These are phyloP conservation scores for Drosophila nigromelanica DNA, from an alignment of 1,140 invertebrate species.

Conservation along the genomic window DNA sequence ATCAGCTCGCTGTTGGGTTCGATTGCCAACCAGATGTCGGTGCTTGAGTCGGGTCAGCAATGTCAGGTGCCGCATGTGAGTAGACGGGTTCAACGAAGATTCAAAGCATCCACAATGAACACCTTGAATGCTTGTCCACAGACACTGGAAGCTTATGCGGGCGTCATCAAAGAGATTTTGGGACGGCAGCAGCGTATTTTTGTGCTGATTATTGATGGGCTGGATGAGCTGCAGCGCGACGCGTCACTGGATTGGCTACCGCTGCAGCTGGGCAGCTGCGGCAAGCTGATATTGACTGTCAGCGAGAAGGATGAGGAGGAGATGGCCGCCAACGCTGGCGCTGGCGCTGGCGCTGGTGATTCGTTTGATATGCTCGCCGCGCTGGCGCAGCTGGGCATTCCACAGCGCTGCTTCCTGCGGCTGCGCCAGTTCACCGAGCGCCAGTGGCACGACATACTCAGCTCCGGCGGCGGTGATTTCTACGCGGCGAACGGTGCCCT, in stretches of 20 bases:
- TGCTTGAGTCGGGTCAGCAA: slow-evolving; percentile 68
- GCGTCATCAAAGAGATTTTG: slow-evolving; percentile 60
- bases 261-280: slow-evolving; percentile 87
- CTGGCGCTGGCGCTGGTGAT: slow-evolving; percentile 32
- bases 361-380: slow-evolving; percentile 64
- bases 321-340: slow-evolving; percentile 5
- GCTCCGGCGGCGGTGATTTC: slow-evolving; percentile 80
- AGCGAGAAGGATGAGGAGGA: slow-evolving; percentile 71
- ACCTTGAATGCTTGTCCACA: slow-evolving; percentile 8
- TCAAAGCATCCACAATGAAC: too few species aligned
- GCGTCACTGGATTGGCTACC: slow-evolving; percentile 88
- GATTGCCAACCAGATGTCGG: slow-evolving; percentile 81
- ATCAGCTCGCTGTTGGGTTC: slow-evolving; percentile 76
- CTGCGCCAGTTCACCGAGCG: slow-evolving; percentile 78
- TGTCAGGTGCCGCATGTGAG: slow-evolving; percentile 77
- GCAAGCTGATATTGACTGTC: slow-evolving; percentile 90
- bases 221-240: slow-evolving; percentile 87
- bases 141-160: slow-evolving; percentile 60
- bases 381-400: slow-evolving; percentile 74
- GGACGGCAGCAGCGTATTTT: slow-evolving; percentile 80
- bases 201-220: slow-evolving; percentile 89
- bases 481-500: slow-evolving; percentile 81
- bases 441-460: slow-evolving; percentile 82
- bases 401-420: slow-evolving; percentile 74
- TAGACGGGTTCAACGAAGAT: not conserved